A percentile compares a stretch with the other conserved stretches of the same genome.
These are phyloP conservation scores for Procambarus virginalis DNA, from an alignment of 1,140 invertebrate genomes.

Conservation along the genomic window DNA sequence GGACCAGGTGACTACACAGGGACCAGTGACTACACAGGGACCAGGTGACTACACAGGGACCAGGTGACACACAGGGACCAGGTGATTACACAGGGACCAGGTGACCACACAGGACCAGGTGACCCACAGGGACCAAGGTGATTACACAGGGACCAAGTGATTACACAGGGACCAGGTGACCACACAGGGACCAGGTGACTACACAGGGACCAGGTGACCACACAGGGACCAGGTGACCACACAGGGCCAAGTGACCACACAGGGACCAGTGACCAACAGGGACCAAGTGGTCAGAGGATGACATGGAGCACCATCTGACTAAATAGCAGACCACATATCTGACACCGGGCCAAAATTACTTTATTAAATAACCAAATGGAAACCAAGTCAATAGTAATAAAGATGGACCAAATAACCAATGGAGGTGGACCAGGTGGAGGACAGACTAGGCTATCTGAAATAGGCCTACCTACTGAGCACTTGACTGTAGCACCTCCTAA, in stretches of 20 bases:
- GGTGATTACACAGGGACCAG: no score
- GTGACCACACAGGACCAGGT: no score
- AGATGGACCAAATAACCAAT: slow-evolving; percentile 39
- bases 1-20: no score
- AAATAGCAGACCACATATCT: slow-evolving; percentile 25
- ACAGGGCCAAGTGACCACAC: not conserved
- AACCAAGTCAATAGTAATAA: slow-evolving; percentile 13
- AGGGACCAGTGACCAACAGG: slow-evolving; percentile 1
- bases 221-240: not conserved
- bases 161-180: no score
- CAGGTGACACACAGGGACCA: no score
- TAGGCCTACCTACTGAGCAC: slow-evolving; percentile 66
- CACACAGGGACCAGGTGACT: no score
- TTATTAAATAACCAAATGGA: not conserved
- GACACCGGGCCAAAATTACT: slow-evolving; percentile 23
- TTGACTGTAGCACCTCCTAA: slow-evolving; percentile 66
- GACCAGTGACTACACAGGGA: no score
- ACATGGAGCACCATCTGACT: not conserved
- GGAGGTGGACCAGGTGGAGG: slow-evolving; percentile 58
- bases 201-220: no score
- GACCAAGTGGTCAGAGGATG: not conserved
- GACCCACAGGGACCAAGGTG: no score
- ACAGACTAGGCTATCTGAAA: slow-evolving; percentile 65
- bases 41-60: no score
- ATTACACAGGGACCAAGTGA: no score